Conservation (phyloP, 2,113 vertebrate species). For the Oryzias curvinotus region DNA sequence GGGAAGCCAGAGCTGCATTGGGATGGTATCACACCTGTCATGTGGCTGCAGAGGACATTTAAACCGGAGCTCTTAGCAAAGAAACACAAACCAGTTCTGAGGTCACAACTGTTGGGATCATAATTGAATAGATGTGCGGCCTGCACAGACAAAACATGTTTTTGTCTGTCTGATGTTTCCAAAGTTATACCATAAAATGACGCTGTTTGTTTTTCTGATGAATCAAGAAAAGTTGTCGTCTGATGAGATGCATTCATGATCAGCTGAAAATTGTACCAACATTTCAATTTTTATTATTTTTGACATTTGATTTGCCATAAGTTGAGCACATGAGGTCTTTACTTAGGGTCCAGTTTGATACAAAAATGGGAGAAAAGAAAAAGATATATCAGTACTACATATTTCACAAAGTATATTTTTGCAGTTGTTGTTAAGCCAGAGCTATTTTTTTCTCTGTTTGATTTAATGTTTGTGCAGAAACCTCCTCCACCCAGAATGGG, state of each 20-base stretch:
- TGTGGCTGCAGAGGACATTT: no score
- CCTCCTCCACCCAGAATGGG: not conserved
- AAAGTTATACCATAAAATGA: not conserved
- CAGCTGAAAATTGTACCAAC: not conserved
- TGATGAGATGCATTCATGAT: not conserved
- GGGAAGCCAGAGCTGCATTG: no score
- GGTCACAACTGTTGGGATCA: not conserved
- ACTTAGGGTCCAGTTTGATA: conserved; percentile 39
- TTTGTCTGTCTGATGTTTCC: not conserved
- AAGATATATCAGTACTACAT: conserved; percentile 27
- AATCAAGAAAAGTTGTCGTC: no score
- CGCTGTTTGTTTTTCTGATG: no score
- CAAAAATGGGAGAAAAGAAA: conserved; percentile 28
- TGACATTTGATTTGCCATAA: conserved; percentile 29
- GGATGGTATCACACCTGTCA: no score
- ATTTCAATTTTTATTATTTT: not conserved
- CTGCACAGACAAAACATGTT: not conserved
- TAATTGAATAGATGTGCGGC: not conserved
- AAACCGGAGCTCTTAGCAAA: no score
- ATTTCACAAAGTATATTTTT: conserved; percentile 64
- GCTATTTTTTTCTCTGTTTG: conserved; percentile 16
- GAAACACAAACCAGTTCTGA: no score
- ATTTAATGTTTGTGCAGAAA: conserved; percentile 12
- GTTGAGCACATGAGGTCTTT: conserved; percentile 25
- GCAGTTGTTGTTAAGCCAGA: conserved; percentile 30